Conservation (phyloP, 1,140 invertebrate species). For the Macrostomum lignano region DNA sequence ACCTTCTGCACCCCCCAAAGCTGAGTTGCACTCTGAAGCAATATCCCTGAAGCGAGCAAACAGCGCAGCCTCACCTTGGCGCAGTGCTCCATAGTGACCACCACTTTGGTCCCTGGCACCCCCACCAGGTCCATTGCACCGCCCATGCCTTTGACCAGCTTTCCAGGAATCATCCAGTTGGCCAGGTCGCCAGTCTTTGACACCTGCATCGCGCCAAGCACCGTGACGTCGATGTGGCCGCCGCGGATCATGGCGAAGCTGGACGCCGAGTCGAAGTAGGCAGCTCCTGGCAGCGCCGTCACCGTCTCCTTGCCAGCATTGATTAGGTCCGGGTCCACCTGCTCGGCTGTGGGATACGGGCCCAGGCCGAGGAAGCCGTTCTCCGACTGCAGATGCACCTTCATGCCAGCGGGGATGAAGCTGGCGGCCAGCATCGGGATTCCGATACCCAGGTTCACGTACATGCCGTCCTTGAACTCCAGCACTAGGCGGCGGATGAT, state of each 20-base stretch:
- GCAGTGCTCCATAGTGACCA: constrained; percentile 87
- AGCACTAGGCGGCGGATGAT: constrained; percentile 67
- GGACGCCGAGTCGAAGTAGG: constrained; percentile 78
- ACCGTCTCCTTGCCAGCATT: constrained; percentile 97
- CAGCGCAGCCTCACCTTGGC: constrained; percentile 38
- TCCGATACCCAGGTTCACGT: constrained; percentile 68
- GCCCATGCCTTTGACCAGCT: constrained; percentile 93
- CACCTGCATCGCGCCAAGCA: constrained; percentile 89
- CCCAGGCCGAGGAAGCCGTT: constrained; percentile 86
- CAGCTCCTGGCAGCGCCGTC: constrained; percentile 55
- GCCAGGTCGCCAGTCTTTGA: constrained; percentile 78
- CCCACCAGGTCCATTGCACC: constrained; percentile 95
- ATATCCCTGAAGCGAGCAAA: too few species aligned
- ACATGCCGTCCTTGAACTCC: constrained; percentile 90
- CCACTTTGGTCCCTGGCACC: constrained; percentile 48
- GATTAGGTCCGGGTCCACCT: constrained; percentile 74
- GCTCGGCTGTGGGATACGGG: constrained; percentile 43
- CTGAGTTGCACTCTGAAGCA: too few species aligned
- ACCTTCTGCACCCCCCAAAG: too few species aligned
- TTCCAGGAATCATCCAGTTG: constrained; percentile 99
- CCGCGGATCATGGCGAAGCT: constrained; percentile 96
- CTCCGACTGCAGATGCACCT: constrained; percentile 54
- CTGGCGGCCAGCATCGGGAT: constrained; percentile 84
- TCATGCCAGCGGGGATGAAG: constrained; percentile 42
- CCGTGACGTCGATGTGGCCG: constrained; percentile 74